A percentile compares a stretch with the other conserved stretches of the same genome.
These are phyloP conservation scores for Suncus etruscus DNA, from an alignment of 2,113 vertebrate species.

Conservation along the genomic window DNA sequence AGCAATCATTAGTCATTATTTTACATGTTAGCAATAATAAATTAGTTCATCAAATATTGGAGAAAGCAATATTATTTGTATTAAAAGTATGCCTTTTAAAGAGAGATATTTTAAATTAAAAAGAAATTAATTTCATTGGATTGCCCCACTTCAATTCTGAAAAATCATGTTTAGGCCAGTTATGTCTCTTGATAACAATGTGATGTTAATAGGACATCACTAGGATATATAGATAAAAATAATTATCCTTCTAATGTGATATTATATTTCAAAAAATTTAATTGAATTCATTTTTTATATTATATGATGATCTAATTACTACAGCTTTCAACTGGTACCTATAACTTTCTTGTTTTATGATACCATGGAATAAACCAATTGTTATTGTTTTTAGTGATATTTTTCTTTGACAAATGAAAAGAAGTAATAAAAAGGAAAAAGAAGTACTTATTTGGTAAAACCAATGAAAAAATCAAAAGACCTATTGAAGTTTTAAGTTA, in stretches of 20 bases:
- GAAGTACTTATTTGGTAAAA: background rate
- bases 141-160: background rate
- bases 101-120: too few species aligned
- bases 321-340: background rate
- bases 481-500: conserved; percentile 21
- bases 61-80: background rate
- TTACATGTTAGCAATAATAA: background rate
- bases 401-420: conserved; percentile 23
- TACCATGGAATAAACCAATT: background rate
- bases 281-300: background rate
- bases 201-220: background rate
- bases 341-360: background rate
- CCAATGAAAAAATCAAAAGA: background rate
- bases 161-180: background rate
- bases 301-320: background rate
- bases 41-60: background rate
- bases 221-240: background rate
- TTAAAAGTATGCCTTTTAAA: background rate
- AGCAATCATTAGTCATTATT: background rate
- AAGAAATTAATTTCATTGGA: background rate
- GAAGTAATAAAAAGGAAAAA: background rate
- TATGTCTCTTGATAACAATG: background rate
- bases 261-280: background rate
- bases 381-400: background rate
- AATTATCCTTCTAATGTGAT: background rate